These are phyloP conservation scores for Myopa testacea DNA, from an alignment of 2,888 invertebrate species.

Conservation along the genomic window DNA sequence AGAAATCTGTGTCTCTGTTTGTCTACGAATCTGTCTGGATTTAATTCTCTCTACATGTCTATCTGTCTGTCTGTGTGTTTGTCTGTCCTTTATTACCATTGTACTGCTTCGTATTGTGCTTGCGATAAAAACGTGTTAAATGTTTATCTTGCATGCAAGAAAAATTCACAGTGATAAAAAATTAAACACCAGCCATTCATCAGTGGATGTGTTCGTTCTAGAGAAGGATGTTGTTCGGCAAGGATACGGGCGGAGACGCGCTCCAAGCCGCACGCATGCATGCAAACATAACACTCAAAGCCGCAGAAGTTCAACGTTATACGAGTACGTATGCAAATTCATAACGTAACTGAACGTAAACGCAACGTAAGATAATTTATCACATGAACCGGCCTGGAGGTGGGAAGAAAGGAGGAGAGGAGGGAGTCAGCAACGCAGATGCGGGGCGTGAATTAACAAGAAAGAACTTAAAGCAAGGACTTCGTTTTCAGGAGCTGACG, in stretches of 20 bases:
- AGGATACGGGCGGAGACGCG: background rate
- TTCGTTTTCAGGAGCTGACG: conserved; percentile 9
- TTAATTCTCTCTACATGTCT: background rate
- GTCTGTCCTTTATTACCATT: background rate
- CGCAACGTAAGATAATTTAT: conserved; percentile 34
- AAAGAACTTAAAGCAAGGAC: conserved; percentile 31
- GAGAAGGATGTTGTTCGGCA: background rate
- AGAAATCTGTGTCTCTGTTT: background rate
- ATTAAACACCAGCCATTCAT: conserved; percentile 33
- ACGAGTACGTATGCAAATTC: conserved; percentile 20
- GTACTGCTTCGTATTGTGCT: background rate
- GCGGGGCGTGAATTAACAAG: background rate
- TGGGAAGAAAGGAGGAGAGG: background rate
- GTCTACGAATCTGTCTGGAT: background rate
- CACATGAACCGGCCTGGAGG: background rate
- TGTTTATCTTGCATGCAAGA: conserved; percentile 34
- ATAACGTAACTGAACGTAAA: conserved; percentile 27
- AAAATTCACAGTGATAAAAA: conserved; percentile 30
- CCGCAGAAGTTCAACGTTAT: conserved; percentile 23
- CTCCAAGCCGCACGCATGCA: background rate
- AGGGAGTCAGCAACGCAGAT: background rate
- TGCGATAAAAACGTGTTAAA: conserved; percentile 31
- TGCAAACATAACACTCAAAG: conserved; percentile 13
- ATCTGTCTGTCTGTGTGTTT: background rate
- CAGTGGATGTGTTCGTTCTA: background rate